Evolutionary conservation across 1,140 invertebrate species (phyloP), one percentile per base, ranked within the genome.

Genomic region (Lasioglossum baleicum): DNA sequence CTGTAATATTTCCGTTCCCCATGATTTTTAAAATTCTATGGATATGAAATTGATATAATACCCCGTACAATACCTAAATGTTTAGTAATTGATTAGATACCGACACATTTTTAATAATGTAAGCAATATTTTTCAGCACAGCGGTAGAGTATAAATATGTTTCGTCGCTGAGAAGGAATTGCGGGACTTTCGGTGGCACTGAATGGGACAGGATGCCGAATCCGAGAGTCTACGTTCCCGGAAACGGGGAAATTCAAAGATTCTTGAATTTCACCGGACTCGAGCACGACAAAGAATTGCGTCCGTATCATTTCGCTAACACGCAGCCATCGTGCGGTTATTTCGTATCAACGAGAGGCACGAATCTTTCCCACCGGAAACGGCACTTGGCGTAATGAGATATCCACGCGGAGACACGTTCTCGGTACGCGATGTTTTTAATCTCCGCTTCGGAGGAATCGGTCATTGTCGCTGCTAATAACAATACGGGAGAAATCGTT

Each of bases 361-460:
- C 75, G 53, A 77, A 70, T 70, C 76, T 65, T 78, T 78, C 22
- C 40, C 48, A 78, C 60, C 68, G 76, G 76, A 78, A 78, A 20
- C 26, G 44, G 15, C 20, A 70, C 44, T 78, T 56, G 61, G 60
- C 48, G 48, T 78, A 72, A 78, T 61, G 69, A 78, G 76, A 78
- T 78, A 78, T 78, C 68, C 53, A 22, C 20, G 13, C 22, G 56
- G 22, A 48, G 42, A 61, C 66, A 17, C 64, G 35, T 44, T 65
- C 60, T 31, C 48, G 44, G 68, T 53, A 64, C 40, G 51, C 68
- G 17, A 60, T 53, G 67, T 64, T 71, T 31, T 71, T n/a, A 42
- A 70, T 70, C 75, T 35, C 42, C 44, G 44, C 3, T 42, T 20
- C 22, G 2, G 8, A 51, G n/a, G 7, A 51, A 64, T 64, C 44